A percentile compares a stretch with the other conserved stretches of the same genome.
These are phyloP conservation scores for Smithornis capensis DNA, from an alignment of 2,113 vertebrate species.

Conservation along the genomic window DNA sequence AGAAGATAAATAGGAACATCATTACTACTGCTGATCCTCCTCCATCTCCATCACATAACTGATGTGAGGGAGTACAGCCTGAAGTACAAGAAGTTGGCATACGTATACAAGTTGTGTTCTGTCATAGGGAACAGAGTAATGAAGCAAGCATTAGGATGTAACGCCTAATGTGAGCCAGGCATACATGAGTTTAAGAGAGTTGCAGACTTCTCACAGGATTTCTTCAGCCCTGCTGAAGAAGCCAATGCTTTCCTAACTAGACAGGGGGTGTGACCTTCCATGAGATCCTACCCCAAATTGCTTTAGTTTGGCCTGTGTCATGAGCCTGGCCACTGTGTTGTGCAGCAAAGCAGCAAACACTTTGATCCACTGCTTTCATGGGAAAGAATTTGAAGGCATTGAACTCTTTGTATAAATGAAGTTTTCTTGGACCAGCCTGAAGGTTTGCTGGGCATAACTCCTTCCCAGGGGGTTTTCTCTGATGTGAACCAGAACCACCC, in stretches of 20 bases:
- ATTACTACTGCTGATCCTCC: background rate
- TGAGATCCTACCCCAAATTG: background rate
- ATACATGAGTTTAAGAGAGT: rapidly evolving
- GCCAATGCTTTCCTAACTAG: background rate
- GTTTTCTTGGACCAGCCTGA: constrained; percentile 52
- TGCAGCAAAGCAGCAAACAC: background rate
- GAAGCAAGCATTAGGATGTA: background rate
- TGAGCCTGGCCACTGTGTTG: background rate
- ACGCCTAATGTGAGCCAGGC: background rate
- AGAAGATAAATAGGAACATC: background rate
- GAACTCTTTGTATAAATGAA: constrained; percentile 32
- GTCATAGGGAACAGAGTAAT: background rate
- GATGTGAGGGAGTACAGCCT: background rate
- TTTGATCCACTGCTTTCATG: constrained; percentile 52
- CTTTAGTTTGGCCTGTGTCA: constrained; percentile 6
- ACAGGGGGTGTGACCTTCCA: background rate
- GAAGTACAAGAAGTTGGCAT: background rate
- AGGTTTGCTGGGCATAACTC: constrained; percentile 27
- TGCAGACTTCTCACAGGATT: background rate
- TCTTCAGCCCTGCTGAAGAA: background rate
- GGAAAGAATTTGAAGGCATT: constrained; percentile 49
- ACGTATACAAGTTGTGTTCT: background rate
- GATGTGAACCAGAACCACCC: constrained; percentile 53
- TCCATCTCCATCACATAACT: background rate
- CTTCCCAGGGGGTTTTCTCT: constrained; percentile 30